These are phyloP conservation scores for Harpegnathos saltator DNA, from an alignment of 1,140 invertebrate species.

Conservation along the genomic window DNA sequence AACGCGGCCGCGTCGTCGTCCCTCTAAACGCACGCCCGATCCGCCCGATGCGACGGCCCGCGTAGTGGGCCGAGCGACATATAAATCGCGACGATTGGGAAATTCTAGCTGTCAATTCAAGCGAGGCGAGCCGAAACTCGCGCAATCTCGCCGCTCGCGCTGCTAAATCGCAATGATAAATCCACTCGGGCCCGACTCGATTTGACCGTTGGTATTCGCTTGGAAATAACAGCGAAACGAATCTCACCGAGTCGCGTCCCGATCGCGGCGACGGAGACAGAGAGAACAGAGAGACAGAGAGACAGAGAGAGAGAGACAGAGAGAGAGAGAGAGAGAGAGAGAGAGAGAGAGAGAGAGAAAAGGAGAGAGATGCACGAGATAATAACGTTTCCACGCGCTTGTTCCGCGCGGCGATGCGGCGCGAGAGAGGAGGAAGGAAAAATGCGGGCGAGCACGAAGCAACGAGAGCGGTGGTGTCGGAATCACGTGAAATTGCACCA, in stretches of 20 bases:
- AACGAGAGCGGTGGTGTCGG: slow-evolving; percentile 65
- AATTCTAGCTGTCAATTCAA: slow-evolving; percentile 56
- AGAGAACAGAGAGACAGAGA: no score
- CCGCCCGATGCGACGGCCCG: slow-evolving; percentile 35
- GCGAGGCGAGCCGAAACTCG: slow-evolving; percentile 56
- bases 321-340: neutral
- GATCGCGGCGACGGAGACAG: no score
- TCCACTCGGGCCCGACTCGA: neutral
- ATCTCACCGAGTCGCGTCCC: no score
- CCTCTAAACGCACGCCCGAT: slow-evolving; percentile 58
- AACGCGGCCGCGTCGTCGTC: slow-evolving; percentile 63
- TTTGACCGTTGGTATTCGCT: no score
- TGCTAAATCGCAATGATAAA: neutral
- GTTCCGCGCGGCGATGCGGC: neutral
- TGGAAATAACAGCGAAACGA: neutral
- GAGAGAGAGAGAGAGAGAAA: no score
- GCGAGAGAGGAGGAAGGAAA: neutral
- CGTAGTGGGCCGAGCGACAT: slow-evolving; percentile 38
- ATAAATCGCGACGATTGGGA: slow-evolving; percentile 54
- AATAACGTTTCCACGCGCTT: slow-evolving; percentile 30
- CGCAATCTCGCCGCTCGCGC: slow-evolving; percentile 26
- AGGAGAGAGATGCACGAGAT: slow-evolving; percentile 9
- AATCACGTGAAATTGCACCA: slow-evolving; percentile 79
- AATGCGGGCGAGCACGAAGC: slow-evolving; percentile 38
- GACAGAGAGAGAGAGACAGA: no score